A percentile compares a stretch with the other conserved stretches of the same genome.
Conservation (phyloP, 1,140 invertebrate genomes). For the Semibalanus balanoides region DNA sequence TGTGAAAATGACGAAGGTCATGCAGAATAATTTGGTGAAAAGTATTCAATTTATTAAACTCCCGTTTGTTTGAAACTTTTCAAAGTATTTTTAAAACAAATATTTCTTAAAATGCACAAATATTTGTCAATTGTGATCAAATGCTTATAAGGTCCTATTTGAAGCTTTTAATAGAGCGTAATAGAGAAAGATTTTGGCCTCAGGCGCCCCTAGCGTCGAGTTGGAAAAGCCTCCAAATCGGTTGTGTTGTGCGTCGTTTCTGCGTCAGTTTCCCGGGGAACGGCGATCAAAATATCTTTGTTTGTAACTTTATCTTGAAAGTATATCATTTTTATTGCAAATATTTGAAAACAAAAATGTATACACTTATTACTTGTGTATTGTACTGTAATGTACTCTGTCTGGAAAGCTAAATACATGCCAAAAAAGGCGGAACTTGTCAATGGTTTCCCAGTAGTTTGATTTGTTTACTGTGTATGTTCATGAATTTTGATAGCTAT, state of each 20-base stretch:
- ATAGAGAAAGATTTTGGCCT: constrained; percentile 4
- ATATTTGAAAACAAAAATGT: no score
- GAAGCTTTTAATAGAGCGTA: background rate
- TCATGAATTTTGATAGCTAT: background rate
- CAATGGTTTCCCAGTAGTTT: no score
- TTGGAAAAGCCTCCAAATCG: constrained; percentile 10
- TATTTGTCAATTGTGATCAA: background rate
- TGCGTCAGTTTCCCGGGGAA: constrained; percentile 13
- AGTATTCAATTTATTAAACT: constrained; percentile 3
- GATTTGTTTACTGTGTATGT: no score
- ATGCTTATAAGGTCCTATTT: background rate
- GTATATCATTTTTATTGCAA: no score
- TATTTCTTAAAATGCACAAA: background rate
- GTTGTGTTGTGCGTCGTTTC: constrained; percentile 7
- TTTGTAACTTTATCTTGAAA: no score
- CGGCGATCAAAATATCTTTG: no score
- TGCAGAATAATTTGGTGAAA: background rate
- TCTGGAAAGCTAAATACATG: no score
- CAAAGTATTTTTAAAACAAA: no score
- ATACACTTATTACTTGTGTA: no score
- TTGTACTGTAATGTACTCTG: no score
- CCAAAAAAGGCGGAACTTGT: no score
- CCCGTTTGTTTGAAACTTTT: no score
- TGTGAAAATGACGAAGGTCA: background rate
- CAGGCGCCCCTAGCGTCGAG: constrained; percentile 15